phyloP scores from a whole-genome alignment of 2,888 invertebrate genomes.

The Aphidius colemani region DNA sequence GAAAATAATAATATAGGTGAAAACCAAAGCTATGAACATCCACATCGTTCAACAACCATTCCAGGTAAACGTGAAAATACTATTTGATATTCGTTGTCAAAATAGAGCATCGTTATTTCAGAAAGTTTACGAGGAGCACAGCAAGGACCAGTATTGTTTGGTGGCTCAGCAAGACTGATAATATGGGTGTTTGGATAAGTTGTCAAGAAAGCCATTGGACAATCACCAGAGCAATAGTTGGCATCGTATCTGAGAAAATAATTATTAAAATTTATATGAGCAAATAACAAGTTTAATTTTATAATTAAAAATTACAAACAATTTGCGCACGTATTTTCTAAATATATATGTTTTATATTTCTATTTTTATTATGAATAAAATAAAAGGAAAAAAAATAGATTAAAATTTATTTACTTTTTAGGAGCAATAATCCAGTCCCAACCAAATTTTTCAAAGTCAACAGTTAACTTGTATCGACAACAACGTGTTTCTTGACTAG shows the following conservation, averaged over 20 bases:
- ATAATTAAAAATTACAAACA: too few relatives aligned
- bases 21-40: conserved; percentile 73
- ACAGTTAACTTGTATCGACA: conserved; percentile 93
- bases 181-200: conserved; percentile 88
- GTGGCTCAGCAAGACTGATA: conserved; percentile 77
- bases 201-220: conserved; percentile 85
- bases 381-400: background rate
- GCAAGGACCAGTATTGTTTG: conserved; percentile 83
- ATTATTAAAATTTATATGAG: background rate
- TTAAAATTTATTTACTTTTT: conserved; percentile 64
- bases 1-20: too few relatives aligned
- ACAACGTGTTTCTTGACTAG: conserved; percentile 81
- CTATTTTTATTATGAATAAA: background rate
- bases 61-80: conserved; percentile 87
- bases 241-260: conserved; percentile 73
- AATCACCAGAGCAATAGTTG: conserved; percentile 95
- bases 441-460: conserved; percentile 93
- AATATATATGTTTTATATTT: background rate
- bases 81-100: conserved; percentile 85
- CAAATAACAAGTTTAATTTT: too few relatives aligned
- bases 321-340: background rate
- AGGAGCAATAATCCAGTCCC: conserved; percentile 98
- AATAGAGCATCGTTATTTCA: conserved; percentile 89
- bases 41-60: conserved; percentile 93
- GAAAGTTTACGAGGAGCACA: conserved; percentile 90